Evolutionary conservation across 2,113 vertebrate species (phyloP).

Genomic region (Scopus umbretta): DNA sequence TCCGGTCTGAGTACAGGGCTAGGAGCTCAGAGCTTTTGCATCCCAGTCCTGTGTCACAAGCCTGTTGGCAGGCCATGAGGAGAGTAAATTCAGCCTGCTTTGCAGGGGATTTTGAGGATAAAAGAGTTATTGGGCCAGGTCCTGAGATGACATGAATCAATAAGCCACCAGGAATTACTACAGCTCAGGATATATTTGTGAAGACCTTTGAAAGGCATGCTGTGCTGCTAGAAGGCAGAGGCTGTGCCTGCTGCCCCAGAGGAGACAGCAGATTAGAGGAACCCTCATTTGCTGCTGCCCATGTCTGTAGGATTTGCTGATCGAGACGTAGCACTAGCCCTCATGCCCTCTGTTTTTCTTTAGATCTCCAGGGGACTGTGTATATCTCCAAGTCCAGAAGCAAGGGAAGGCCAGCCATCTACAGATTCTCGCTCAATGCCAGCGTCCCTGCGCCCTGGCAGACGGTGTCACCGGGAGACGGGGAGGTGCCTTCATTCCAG

Average conservation of each 20-base stretch:
- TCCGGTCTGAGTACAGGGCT: background rate
- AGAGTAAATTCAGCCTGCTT: background rate
- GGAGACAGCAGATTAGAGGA: background rate
- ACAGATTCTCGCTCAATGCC: constrained; percentile 88
- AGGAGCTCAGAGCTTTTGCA: background rate
- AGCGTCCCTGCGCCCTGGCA: constrained; percentile 86
- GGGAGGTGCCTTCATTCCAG: constrained; percentile 92
- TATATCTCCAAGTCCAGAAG: constrained; percentile 85
- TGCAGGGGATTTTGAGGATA: background rate
- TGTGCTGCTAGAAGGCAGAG: background rate
- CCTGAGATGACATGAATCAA: background rate
- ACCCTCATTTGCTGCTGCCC: background rate
- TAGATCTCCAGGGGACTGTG: constrained; percentile 84
- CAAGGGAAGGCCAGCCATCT: constrained; percentile 76
- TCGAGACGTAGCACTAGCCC: background rate
- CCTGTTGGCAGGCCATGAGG: background rate
- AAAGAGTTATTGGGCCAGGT: background rate
- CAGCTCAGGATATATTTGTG: background rate
- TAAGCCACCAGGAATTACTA: background rate
- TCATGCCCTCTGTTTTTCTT: background rate
- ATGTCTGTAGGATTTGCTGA: background rate
- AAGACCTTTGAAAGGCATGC: background rate
- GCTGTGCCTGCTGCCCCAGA: background rate
- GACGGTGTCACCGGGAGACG: constrained; percentile 72
- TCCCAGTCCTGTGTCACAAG: background rate